A percentile compares a stretch with the other conserved stretches of the same genome.
Conservation (phyloP, 2,113 vertebrate genomes). For the Narcine bancroftii region DNA sequence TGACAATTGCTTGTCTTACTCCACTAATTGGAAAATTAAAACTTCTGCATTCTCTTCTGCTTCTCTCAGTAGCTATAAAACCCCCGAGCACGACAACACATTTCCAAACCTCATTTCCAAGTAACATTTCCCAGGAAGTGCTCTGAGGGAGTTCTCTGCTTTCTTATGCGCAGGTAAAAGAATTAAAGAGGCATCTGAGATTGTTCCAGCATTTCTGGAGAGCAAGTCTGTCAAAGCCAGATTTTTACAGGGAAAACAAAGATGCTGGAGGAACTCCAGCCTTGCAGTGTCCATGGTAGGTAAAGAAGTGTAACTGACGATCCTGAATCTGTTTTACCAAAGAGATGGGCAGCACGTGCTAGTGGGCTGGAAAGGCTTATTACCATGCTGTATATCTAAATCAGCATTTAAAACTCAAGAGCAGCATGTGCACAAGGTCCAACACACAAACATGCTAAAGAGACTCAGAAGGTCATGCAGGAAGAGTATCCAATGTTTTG, state of each 20-base stretch:
- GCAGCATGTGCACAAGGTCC: neutral
- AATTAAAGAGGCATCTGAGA: neutral
- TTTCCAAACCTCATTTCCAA: neutral
- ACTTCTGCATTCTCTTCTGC: neutral
- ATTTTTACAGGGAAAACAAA: neutral
- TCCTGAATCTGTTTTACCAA: neutral
- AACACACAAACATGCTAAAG: no score
- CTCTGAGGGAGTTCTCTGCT: neutral
- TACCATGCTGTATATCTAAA: no score
- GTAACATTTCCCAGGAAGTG: neutral
- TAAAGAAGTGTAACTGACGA: no score
- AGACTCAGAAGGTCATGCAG: no score
- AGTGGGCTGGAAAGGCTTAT: no score
- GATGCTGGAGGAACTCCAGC: no score
- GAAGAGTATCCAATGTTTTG: no score
- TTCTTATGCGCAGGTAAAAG: neutral
- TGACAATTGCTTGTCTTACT: neutral
- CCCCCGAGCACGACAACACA: neutral
- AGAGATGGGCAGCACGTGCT: no score
- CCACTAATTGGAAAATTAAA: neutral
- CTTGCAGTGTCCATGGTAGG: no score
- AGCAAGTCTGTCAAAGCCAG: neutral
- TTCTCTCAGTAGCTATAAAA: neutral
- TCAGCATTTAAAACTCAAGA: no score
- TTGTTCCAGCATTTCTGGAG: neutral